Evolutionary conservation across 2,888 invertebrate species (phyloP).

Genomic region (Syrista parreyssii): DNA sequence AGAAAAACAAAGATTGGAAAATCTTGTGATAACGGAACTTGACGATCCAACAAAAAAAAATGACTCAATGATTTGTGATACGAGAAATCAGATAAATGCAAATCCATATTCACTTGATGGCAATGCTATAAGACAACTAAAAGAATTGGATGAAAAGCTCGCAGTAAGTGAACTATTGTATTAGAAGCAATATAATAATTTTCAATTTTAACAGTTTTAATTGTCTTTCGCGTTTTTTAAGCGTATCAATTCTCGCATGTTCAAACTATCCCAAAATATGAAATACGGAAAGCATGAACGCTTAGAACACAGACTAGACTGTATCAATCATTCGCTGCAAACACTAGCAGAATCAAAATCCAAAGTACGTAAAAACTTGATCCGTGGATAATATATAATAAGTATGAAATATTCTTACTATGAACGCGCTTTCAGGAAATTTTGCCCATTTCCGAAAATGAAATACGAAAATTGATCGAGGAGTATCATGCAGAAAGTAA

Average conservation of each 20-base stretch:
- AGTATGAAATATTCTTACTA: background rate
- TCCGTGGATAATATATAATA: background rate
- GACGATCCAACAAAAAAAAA: background rate
- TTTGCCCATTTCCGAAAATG: background rate
- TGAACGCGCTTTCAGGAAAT: background rate
- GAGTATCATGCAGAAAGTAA: background rate
- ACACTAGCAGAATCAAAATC: background rate
- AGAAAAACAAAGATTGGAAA: constrained; percentile 15
- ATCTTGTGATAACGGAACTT: background rate
- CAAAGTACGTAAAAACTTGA: background rate
- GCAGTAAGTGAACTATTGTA: background rate
- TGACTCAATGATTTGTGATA: background rate
- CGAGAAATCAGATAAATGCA: background rate
- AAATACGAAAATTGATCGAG: background rate
- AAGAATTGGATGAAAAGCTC: background rate
- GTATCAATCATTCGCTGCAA: background rate
- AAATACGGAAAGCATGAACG: background rate
- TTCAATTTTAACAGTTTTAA: background rate
- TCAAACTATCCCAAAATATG: background rate
- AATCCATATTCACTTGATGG: background rate
- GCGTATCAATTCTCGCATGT: background rate
- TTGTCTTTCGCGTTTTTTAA: background rate
- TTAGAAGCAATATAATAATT: background rate
- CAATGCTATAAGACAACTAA: background rate
- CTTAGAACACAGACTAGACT: background rate